Percentiles rank a stretch among this genome's conserved stretches.
phyloP scores from a whole-genome alignment of 2,797 vertebrate species.

The Labroides dimidiatus region DNA sequence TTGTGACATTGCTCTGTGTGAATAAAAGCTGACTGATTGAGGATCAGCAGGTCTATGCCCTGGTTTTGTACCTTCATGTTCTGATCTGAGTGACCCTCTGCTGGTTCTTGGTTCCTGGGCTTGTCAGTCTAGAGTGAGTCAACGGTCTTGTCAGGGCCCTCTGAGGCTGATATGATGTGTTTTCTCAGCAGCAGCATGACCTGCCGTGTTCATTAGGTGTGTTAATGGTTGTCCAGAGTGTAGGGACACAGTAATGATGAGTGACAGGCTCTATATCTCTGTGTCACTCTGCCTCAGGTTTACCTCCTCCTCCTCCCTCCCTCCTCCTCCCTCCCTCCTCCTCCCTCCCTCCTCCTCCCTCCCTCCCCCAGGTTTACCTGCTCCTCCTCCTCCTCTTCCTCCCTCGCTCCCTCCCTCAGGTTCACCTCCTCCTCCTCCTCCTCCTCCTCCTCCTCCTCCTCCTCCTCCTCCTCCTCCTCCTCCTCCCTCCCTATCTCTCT shows the following conservation, averaged over 20 bases:
- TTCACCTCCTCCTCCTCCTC: too few species aligned
- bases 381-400: too few species aligned
- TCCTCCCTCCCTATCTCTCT: too few species aligned
- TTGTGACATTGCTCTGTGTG: not conserved
- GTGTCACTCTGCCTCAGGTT: conserved; percentile 41
- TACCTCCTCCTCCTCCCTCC: not conserved
- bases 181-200: conserved; percentile 15
- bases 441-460: too few species aligned
- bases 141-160: conserved; percentile 11
- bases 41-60: not conserved
- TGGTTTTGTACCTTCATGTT: not conserved
- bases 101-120: not conserved
- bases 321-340: too few species aligned
- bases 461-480: too few species aligned
- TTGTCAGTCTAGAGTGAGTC: conserved; percentile 11
- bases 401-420: too few species aligned
- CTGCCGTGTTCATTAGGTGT: conserved; percentile 74
- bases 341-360: too few species aligned
- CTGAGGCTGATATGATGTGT: conserved; percentile 12
- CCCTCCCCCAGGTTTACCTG: too few species aligned
- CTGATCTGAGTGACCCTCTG: not conserved
- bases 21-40: not conserved
- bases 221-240: conserved; percentile 81
- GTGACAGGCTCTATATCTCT: conserved; percentile 69
- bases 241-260: conserved; percentile 70